Evolutionary conservation across 2,888 invertebrate species (phyloP), one percentile per base, ranked within the genome.

Genomic region (Syritta pipiens): DNA sequence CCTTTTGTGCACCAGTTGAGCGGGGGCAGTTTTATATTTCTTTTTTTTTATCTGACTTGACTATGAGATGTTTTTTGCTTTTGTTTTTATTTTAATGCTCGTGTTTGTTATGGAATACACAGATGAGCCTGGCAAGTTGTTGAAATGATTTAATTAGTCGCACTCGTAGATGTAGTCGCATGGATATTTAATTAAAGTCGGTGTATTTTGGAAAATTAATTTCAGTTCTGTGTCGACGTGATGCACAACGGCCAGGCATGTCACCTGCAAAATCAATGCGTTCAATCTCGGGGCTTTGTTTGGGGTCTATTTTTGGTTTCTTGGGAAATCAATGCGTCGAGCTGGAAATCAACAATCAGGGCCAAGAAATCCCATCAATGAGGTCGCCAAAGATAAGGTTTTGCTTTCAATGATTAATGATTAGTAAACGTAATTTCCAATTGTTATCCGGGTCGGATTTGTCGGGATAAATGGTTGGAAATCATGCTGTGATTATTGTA

Each of bases 331-430:
- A 74, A 46, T 74, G 63, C 35, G 55, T 37, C 35, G 12, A 42
- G n/a, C n/a, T 55, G 12, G 7, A 10, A 63, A n/a, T n/a, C n/a
- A n/a, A n/a, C n/a, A n/a, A n/a, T 49, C 57, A 72, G 32, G 26
- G 7, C 55, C 37, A 55, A 26, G 17, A 55, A 60, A n/a, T 60
- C 10, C 63, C 32, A 63, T 48, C 46, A 62, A 48, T 48, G 30
- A n/a, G 37, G 30, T 55, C 30, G 10, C 46, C 37, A 40, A 72
- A 55, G 65, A 59, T 65, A 51, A 65, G 40, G 40, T 59, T 57
- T 65, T n/a, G 49, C 51, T 57, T 72, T 65, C n/a, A 57, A 65
- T 72, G 63, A 72, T 65, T 65, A 57, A 72, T 65, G 57, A 65
- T 51, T 42, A 69, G 60, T 46, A 53, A 60, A 69, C 59, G 44